These are phyloP conservation scores for Pipistrellus kuhlii DNA, from an alignment of 2,797 vertebrate genomes.

Conservation along the genomic window DNA sequence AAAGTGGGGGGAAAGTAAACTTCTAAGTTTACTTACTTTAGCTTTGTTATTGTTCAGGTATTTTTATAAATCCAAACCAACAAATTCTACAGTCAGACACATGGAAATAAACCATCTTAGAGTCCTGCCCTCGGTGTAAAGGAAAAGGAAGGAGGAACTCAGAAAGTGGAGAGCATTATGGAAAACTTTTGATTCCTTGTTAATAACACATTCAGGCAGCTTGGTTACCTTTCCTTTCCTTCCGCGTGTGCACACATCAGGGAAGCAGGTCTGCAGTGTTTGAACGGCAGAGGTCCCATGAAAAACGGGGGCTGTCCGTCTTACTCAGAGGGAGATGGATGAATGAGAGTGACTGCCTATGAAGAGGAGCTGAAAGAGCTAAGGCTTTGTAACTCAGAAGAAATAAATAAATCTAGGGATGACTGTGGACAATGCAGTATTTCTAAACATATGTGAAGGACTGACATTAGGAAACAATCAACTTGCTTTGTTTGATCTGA, in stretches of 20 bases:
- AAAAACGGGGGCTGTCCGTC: background rate
- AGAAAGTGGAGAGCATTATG: background rate
- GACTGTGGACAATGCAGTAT: background rate
- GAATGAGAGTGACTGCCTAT: background rate
- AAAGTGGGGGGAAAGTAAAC: background rate
- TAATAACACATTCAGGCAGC: fast-evolving
- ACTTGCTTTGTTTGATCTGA: background rate
- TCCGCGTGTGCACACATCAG: fast-evolving
- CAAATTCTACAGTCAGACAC: background rate
- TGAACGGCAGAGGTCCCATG: background rate
- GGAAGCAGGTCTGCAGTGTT: background rate
- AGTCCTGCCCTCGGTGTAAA: background rate
- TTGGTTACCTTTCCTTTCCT: background rate
- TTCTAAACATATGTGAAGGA: background rate
- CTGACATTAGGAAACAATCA: background rate
- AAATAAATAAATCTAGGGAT: background rate
- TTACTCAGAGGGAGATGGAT: background rate
- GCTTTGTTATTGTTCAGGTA: background rate
- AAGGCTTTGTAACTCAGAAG: background rate
- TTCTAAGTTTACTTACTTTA: constrained; percentile 32
- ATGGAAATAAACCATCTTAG: background rate
- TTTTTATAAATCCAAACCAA: background rate
- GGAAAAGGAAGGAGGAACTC: background rate
- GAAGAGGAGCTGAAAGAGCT: background rate
- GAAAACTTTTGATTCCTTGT: fast-evolving